phyloP scores from a whole-genome alignment of 2,888 invertebrate species.

The Agrilus cyanescens region DNA sequence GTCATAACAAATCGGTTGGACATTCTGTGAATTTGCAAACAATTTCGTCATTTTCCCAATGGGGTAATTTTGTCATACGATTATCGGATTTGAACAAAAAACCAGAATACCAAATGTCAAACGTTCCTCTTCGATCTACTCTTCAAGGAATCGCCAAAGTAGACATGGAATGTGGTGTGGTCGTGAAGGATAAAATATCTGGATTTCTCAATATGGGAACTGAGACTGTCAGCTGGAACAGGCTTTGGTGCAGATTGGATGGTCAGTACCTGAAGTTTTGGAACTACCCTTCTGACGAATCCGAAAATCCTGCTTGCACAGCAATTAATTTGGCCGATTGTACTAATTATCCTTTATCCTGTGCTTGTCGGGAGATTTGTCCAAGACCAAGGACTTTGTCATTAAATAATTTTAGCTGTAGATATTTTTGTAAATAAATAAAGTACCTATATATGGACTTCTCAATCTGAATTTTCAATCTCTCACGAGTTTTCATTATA shows the following conservation, averaged over 20 bases:
- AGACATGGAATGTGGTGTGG: conserved; percentile 22
- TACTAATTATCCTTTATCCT: conserved; percentile 24
- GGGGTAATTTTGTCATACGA: conserved; percentile 21
- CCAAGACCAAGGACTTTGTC: conserved; percentile 37
- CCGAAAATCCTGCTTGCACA: conserved; percentile 27
- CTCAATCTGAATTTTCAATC: too few species aligned
- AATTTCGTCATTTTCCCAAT: conserved; percentile 7
- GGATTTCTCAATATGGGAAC: conserved; percentile 41
- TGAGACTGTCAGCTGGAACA: conserved; percentile 36
- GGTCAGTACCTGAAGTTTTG: conserved; percentile 35
- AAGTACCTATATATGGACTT: too few species aligned
- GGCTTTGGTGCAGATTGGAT: conserved; percentile 40
- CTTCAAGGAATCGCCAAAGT: conserved; percentile 25
- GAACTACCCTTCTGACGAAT: conserved; percentile 37
- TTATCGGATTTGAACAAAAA: conserved; percentile 23
- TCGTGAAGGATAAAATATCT: conserved; percentile 24
- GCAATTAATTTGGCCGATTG: conserved; percentile 32
- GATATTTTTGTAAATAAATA: too few species aligned
- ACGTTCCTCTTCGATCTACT: conserved; percentile 18
- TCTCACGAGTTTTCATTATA: too few species aligned
- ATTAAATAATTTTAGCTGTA: conserved; percentile 13
- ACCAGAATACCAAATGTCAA: conserved; percentile 22
- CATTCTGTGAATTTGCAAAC: conserved; percentile 13
- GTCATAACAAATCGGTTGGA: conserved; percentile 12
- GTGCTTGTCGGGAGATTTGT: conserved; percentile 36